phyloP scores from a whole-genome alignment of 1,140 invertebrate genomes.

The Drosophila dunni region DNA sequence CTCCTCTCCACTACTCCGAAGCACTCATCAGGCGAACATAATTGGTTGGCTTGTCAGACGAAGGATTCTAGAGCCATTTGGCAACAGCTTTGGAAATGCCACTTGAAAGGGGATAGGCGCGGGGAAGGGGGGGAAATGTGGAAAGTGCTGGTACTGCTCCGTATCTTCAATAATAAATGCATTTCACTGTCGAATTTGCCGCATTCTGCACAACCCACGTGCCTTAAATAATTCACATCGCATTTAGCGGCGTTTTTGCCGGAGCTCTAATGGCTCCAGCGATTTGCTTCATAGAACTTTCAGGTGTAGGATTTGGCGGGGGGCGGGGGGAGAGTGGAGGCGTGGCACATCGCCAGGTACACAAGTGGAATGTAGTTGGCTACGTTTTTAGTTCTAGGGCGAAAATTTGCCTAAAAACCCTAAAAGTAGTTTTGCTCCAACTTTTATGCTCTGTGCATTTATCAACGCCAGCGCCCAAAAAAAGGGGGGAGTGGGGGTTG shows the following conservation, averaged over 20 bases:
- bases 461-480: slow-evolving; percentile 62
- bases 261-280: slow-evolving; percentile 59
- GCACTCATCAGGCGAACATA: slow-evolving; percentile 50
- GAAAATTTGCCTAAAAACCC: slow-evolving; percentile 80
- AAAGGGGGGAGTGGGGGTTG: not conserved
- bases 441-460: slow-evolving; percentile 75
- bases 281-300: slow-evolving; percentile 42
- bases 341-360: slow-evolving; percentile 72
- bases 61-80: slow-evolving; percentile 48
- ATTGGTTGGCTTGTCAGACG: slow-evolving; percentile 58
- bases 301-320: not conserved
- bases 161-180: slow-evolving; percentile 81
- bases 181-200: slow-evolving; percentile 82
- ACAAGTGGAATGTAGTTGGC: slow-evolving; percentile 75
- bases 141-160: not conserved
- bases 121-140: not conserved
- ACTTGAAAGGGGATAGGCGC: not conserved
- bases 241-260: slow-evolving; percentile 77
- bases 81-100: slow-evolving; percentile 20
- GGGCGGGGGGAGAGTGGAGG: not conserved
- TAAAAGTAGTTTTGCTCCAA: slow-evolving; percentile 76
- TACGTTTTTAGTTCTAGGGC: slow-evolving; percentile 72
- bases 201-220: slow-evolving; percentile 80
- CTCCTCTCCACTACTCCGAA: not conserved
- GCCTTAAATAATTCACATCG: slow-evolving; percentile 81